These are phyloP conservation scores for Drosophila quinaria DNA, from an alignment of 2,888 invertebrate genomes.

Conservation along the genomic window DNA sequence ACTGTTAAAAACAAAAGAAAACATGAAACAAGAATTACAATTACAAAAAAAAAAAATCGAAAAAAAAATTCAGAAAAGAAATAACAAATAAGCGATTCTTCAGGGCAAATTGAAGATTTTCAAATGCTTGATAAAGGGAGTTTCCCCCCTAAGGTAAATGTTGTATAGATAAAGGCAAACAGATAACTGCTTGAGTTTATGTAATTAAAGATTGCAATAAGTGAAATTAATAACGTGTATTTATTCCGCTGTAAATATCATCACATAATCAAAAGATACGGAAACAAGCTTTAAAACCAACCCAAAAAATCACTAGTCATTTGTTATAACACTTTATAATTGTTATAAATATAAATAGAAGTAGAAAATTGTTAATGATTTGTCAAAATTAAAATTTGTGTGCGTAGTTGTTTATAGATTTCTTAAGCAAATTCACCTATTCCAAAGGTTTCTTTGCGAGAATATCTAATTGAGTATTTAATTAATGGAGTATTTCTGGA, in stretches of 20 bases:
- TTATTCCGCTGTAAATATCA: slow-evolving; percentile 7
- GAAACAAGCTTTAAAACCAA: background rate
- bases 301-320: slow-evolving; percentile 9
- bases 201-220: slow-evolving; percentile 24
- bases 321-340: slow-evolving; percentile 16
- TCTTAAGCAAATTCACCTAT: background rate
- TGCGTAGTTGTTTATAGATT: background rate
- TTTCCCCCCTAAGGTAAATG: slow-evolving; percentile 11
- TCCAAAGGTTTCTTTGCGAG: background rate
- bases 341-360: slow-evolving; percentile 14
- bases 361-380: slow-evolving; percentile 11
- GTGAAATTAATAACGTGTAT: slow-evolving; percentile 4
- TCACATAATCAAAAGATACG: background rate
- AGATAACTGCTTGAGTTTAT: slow-evolving; percentile 15
- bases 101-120: slow-evolving; percentile 15
- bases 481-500: too few species aligned
- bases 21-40: slow-evolving; percentile 22
- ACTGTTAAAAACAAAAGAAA: slow-evolving; percentile 1
- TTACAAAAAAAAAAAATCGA: background rate
- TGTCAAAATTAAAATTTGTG: slow-evolving; percentile 5
- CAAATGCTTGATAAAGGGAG: slow-evolving; percentile 24
- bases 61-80: background rate
- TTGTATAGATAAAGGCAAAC: background rate
- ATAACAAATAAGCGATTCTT: slow-evolving; percentile 11
- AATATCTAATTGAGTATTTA: background rate